Conservation (phyloP, 2,888 invertebrate species). For the Cheilosia vernalis region DNA sequence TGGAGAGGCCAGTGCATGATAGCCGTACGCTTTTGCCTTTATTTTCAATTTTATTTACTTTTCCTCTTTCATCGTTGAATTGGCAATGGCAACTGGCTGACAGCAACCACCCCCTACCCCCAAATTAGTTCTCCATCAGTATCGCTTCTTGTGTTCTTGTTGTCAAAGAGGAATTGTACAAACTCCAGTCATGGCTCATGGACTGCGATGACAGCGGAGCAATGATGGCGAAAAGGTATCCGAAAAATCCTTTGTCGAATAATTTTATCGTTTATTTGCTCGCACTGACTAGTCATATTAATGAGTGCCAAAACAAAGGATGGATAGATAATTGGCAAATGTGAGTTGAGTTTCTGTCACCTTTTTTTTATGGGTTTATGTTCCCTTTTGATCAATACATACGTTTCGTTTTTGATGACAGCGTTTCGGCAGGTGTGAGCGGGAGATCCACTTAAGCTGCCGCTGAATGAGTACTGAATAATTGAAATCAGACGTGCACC, state of each 20-base stretch:
- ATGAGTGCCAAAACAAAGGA: constrained; percentile 57
- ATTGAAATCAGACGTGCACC: constrained; percentile 43
- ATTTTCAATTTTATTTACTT: constrained; percentile 64
- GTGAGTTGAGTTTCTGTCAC: constrained; percentile 48
- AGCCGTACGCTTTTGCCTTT: constrained; percentile 40
- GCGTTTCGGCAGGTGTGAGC: neutral
- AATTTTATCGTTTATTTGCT: constrained; percentile 61
- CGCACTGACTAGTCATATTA: constrained; percentile 67
- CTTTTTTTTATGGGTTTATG: constrained; percentile 21
- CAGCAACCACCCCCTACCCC: neutral
- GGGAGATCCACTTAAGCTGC: constrained; percentile 48
- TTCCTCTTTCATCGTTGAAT: constrained; percentile 58
- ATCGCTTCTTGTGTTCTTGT: neutral
- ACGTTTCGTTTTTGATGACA: neutral
- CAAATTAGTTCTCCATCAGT: neutral
- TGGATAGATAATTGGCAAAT: constrained; percentile 58
- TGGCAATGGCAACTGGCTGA: constrained; percentile 37
- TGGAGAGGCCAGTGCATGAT: constrained; percentile 26
- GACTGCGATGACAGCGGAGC: constrained; percentile 21
- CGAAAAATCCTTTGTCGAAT: constrained; percentile 54
- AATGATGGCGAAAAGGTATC: constrained; percentile 36
- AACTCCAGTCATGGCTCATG: constrained; percentile 49
- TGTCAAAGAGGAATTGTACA: constrained; percentile 10
- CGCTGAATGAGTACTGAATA: constrained; percentile 43
- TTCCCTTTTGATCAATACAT: neutral